Percentiles rank a stretch among this genome's conserved stretches.
Conservation (phyloP, 2,888 invertebrate genomes). For the Sipha maydis region DNA sequence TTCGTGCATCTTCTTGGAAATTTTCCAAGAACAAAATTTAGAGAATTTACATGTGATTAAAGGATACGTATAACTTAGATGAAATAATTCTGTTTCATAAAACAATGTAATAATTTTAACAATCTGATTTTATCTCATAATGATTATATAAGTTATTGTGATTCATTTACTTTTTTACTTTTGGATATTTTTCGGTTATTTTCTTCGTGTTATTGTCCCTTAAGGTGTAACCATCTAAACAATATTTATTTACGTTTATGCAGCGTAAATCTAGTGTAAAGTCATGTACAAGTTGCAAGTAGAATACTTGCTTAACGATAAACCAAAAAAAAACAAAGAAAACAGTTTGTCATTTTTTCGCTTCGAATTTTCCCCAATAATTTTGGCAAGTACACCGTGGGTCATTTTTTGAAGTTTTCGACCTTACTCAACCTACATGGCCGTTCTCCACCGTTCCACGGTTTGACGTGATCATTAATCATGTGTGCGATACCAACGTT, state of each 20-base stretch:
- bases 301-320: too few species aligned
- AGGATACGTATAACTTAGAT: too few species aligned
- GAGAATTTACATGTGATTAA: not conserved
- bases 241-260: not conserved
- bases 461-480: not conserved
- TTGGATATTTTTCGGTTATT: too few species aligned
- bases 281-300: not conserved
- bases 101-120: not conserved
- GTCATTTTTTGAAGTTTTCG: too few species aligned
- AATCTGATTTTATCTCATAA: not conserved
- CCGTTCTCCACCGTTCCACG: not conserved
- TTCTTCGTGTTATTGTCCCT: too few species aligned
- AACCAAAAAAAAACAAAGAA: too few species aligned
- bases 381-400: too few species aligned
- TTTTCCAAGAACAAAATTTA: not conserved
- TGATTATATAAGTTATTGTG: not conserved
- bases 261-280: not conserved
- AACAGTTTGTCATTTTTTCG: too few species aligned
- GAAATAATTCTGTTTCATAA: not conserved
- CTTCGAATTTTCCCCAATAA: too few species aligned
- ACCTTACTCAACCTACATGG: not conserved
- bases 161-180: not conserved
- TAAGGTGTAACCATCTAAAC: too few species aligned
- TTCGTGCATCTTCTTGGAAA: not conserved
- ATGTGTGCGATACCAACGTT: not conserved